A percentile compares a stretch with the other conserved stretches of the same genome.
Evolutionary conservation across 2,113 vertebrate genomes (phyloP).

Genomic region (Leucoraja erinaceus): DNA sequence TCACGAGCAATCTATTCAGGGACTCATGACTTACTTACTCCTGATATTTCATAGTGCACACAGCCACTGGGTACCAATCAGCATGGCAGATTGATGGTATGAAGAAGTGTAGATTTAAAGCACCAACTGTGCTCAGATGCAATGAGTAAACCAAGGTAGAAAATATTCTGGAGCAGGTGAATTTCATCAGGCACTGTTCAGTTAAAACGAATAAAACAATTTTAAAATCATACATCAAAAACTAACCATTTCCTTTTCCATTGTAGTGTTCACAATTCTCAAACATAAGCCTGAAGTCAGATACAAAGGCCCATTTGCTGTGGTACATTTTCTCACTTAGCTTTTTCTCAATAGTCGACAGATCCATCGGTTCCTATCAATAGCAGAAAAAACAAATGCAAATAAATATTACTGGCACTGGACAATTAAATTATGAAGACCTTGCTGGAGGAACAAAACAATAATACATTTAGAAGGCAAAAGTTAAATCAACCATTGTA

Average conservation of each 20-base stretch:
- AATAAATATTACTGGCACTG: not conserved
- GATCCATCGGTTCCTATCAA: slow-evolving; percentile 39
- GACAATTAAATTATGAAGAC: not conserved
- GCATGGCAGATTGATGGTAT: not conserved
- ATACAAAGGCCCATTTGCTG: slow-evolving; percentile 34
- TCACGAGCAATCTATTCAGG: not conserved
- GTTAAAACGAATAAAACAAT: not conserved
- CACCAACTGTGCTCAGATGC: not conserved
- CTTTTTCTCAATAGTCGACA: slow-evolving; percentile 38
- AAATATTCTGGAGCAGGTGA: not conserved
- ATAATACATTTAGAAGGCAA: not conserved
- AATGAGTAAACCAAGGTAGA: not conserved
- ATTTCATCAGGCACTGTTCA: not conserved
- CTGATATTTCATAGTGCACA: not conserved
- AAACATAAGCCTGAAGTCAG: slow-evolving; percentile 40
- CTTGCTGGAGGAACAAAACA: not conserved
- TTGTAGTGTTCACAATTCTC: slow-evolving; percentile 39
- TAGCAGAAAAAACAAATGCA: not conserved
- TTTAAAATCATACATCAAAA: not conserved
- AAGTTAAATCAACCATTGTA: not conserved
- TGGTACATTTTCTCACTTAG: slow-evolving; percentile 37
- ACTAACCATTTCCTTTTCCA: slow-evolving; percentile 37
- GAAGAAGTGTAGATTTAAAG: not conserved
- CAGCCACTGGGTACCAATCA: no score
- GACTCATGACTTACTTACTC: not conserved